phyloP scores from a whole-genome alignment of 2,888 invertebrate genomes.

The Chrysotoxum bicinctum region DNA sequence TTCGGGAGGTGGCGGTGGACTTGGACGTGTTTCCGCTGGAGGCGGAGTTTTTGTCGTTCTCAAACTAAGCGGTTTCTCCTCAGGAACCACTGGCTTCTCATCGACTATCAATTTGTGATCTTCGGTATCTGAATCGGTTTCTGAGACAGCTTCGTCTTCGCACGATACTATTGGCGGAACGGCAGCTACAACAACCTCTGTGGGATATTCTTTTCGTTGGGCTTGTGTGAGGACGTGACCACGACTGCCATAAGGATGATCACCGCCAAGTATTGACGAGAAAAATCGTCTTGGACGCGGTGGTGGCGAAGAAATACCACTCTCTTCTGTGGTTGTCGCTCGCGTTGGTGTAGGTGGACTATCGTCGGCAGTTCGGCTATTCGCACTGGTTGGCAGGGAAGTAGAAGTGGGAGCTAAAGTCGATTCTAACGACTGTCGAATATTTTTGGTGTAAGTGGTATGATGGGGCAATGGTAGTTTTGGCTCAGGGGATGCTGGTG shows the following conservation, averaged over 20 bases:
- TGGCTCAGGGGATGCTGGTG: slow-evolving; percentile 66
- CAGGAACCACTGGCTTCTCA: slow-evolving; percentile 86
- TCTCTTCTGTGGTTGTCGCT: slow-evolving; percentile 29
- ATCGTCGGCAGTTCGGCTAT: slow-evolving; percentile 51
- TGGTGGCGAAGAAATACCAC: slow-evolving; percentile 38
- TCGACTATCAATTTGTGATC: slow-evolving; percentile 85
- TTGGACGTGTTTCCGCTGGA: slow-evolving; percentile 80
- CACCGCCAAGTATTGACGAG: slow-evolving; percentile 91
- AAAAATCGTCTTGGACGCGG: slow-evolving; percentile 86
- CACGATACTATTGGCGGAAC: slow-evolving; percentile 31
- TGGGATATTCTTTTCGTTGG: slow-evolving; percentile 89
- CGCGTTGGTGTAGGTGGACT: slow-evolving; percentile 40
- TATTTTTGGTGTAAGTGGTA: slow-evolving; percentile 66
- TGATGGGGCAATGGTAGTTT: slow-evolving; percentile 55
- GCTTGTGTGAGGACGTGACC: slow-evolving; percentile 91
- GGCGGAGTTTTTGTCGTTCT: slow-evolving; percentile 83
- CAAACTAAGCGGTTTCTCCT: slow-evolving; percentile 84
- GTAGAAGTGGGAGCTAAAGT: slow-evolving; percentile 9
- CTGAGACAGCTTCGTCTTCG: slow-evolving; percentile 73
- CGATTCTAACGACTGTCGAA: slow-evolving; percentile 51
- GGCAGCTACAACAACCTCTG: slow-evolving; percentile 74
- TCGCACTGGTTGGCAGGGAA: slow-evolving; percentile 47
- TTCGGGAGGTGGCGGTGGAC: slow-evolving; percentile 86
- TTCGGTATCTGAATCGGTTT: slow-evolving; percentile 81
- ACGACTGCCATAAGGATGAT: slow-evolving; percentile 90